Base-by-base conservation (phyloP, 2,888 invertebrate species). In the Ephialtes manifestator region DNA sequence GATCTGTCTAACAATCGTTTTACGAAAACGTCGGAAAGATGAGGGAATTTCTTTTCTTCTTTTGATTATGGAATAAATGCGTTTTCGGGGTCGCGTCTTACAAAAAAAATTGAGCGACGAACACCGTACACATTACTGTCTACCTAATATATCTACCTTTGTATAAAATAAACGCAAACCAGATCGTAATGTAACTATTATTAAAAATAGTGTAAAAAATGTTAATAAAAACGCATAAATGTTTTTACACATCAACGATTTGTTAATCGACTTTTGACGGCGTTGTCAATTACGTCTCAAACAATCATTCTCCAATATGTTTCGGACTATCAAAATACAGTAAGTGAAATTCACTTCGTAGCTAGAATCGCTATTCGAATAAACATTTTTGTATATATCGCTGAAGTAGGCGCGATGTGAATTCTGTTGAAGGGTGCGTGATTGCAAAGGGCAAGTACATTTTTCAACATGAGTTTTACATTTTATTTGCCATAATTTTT, bases 211-310 rank as follows among this genome's bases (percentile, higher is more conserved):
- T 93, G 92, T 93, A 93, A 92, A 91, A 93, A 93, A 92, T 93
- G 93, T 93, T 93, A 92, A 94, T 93, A 94, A 93, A 93, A 90
- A 90, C 89, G 87, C 91, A 90, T 92, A 92, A 93, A 93, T 93
- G 93, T 94, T 94, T 94, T 93, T 92, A 92, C 90, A 93, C 85
- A 89, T 46, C 63, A 83, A 74, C 58, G 81, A 63, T 81, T 85
- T 43, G 35, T 81, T 31, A 28, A 43, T 81, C 58, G 79, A 20
- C 31, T 15, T 51, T 35, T 58, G 51, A 4, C 28, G 28, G 28
- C 15, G n/a, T 51, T 2, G n/a, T 18, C 48, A 48, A 48, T 48
- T 48, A 3, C 48, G 48, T n/a, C 48, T 48, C 48, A 39, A 8
- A 39, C 39, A 10, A 39, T 10, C 24, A 24, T 24, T 10, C 10